phyloP scores from a whole-genome alignment of 2,113 vertebrate species.

The Hoplias malabaricus region DNA sequence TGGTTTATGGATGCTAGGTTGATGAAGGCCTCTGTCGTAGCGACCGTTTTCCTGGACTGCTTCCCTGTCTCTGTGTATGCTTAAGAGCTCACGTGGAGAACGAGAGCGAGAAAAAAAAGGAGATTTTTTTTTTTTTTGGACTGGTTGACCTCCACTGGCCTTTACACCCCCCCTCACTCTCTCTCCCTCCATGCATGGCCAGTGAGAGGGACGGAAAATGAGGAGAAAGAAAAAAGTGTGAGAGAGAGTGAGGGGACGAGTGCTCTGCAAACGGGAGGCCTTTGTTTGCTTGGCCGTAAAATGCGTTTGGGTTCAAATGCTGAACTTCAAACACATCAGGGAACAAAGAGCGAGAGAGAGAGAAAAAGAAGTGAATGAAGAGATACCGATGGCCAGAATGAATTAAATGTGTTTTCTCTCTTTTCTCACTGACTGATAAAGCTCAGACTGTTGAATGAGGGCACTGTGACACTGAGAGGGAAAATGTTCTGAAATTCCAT shows the following conservation, averaged over 20 bases:
- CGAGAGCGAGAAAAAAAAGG: constrained; percentile 24
- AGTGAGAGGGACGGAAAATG: constrained; percentile 17
- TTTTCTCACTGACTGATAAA: constrained; percentile 8
- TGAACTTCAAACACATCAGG: constrained; percentile 47
- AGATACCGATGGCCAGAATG: constrained; percentile 13
- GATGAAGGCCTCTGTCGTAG: constrained; percentile 32
- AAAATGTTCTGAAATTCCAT: constrained; percentile 4
- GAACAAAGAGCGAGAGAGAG: constrained; percentile 30
- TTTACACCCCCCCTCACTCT: not conserved
- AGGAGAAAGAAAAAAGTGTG: not conserved
- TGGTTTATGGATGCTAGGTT: constrained; percentile 27
- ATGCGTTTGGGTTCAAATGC: constrained; percentile 38
- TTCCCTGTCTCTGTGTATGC: not conserved
- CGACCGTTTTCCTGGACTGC: not conserved
- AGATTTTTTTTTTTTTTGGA: not conserved
- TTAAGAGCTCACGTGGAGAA: not conserved
- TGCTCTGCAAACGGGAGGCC: constrained; percentile 15
- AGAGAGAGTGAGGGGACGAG: not conserved
- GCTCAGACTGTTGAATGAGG: constrained; percentile 34
- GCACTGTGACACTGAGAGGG: constrained; percentile 11
- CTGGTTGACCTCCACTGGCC: constrained; percentile 9
- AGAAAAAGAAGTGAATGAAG: constrained; percentile 3
- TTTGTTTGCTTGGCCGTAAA: constrained; percentile 39
- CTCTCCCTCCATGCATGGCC: not conserved
- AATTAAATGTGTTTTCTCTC: constrained; percentile 1